phyloP scores from a whole-genome alignment of 2,113 vertebrate genomes.

The Lasiurus borealis region DNA sequence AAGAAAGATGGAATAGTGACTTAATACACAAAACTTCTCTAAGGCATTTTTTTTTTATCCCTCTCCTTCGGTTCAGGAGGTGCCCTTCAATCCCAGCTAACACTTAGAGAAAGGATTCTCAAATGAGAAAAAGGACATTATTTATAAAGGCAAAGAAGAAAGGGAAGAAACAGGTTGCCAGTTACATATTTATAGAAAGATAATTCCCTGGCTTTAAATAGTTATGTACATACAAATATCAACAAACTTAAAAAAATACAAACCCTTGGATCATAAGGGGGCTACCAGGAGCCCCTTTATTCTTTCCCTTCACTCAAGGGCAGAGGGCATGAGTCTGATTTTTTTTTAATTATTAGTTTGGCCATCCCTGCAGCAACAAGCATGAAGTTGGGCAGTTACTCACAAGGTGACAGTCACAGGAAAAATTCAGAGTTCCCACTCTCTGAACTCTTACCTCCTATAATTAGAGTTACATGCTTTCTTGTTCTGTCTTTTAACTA shows the following conservation, averaged over 20 bases:
- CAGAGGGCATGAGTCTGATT: constrained; percentile 68
- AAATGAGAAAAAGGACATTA: constrained; percentile 55
- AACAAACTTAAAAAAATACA: constrained; percentile 83
- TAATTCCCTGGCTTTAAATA: constrained; percentile 81
- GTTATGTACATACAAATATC: constrained; percentile 80
- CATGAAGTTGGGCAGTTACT: constrained; percentile 57
- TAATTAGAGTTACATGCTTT: constrained; percentile 70
- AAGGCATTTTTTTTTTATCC: constrained; percentile 47
- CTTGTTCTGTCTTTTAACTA: constrained; percentile 64
- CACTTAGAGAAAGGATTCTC: constrained; percentile 33
- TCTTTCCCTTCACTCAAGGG: constrained; percentile 53
- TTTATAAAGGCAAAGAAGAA: constrained; percentile 69
- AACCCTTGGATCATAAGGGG: constrained; percentile 79
- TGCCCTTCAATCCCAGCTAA: constrained; percentile 58
- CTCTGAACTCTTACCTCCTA: constrained; percentile 66
- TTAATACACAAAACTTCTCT: constrained; percentile 46
- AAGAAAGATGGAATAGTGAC: constrained; percentile 44
- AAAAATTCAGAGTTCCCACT: constrained; percentile 63
- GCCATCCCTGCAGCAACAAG: constrained; percentile 76
- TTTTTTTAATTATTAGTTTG: constrained; percentile 75
- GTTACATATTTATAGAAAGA: constrained; percentile 81
- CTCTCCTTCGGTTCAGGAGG: constrained; percentile 43
- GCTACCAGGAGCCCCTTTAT: constrained; percentile 48
- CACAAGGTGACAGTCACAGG: constrained; percentile 58
- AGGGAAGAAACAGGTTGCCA: constrained; percentile 78